Conservation (phyloP, 1,140 invertebrate genomes). For the Delia radicum region DNA sequence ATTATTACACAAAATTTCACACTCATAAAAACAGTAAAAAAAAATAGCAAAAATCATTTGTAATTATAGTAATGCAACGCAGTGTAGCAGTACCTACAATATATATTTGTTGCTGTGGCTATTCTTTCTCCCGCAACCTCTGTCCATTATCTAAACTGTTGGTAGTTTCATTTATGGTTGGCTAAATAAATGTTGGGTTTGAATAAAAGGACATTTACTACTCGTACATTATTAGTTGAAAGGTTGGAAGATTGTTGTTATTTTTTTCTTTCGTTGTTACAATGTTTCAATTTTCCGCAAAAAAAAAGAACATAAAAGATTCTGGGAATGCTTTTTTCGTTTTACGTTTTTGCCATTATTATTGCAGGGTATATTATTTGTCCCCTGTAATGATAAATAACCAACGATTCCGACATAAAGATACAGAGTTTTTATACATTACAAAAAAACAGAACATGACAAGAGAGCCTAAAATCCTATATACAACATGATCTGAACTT, state of each 20-base stretch:
- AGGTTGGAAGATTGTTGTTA: neutral
- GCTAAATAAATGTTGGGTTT: neutral
- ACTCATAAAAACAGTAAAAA: too few species aligned
- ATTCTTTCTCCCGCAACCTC: too few species aligned
- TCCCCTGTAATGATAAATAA: conserved; percentile 1
- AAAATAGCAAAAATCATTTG: too few species aligned
- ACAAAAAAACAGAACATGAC: neutral
- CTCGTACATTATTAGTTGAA: neutral
- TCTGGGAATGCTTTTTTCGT: neutral
- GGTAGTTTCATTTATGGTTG: neutral
- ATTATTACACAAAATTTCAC: too few species aligned
- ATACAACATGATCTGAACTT: neutral
- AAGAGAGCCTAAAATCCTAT: neutral
- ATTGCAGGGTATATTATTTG: neutral
- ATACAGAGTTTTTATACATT: neutral
- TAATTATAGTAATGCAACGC: too few species aligned
- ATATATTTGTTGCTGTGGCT: too few species aligned
- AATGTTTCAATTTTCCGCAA: neutral
- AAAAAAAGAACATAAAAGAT: neutral
- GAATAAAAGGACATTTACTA: neutral
- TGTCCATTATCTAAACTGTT: too few species aligned
- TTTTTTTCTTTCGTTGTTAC: neutral
- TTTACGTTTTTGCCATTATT: neutral
- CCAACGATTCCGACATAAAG: neutral
- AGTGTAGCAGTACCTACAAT: too few species aligned